A percentile compares a stretch with the other conserved stretches of the same genome.
phyloP scores from a whole-genome alignment of 2,888 invertebrate genomes.

The Catotricha subobsoleta region DNA sequence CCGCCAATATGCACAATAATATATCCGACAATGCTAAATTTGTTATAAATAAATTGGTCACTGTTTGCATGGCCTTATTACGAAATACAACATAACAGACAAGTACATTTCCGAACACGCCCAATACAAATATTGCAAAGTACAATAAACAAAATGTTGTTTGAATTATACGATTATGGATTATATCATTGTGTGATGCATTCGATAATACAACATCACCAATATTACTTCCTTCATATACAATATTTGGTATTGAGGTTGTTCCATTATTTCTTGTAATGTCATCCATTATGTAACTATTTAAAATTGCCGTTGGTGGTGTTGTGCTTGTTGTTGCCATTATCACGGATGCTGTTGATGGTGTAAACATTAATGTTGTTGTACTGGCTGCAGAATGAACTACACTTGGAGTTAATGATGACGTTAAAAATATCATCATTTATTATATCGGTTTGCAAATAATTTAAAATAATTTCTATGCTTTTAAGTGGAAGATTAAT shows the following conservation, averaged over 20 bases:
- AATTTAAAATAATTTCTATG: too few species aligned
- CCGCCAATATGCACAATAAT: slow-evolving; percentile 63
- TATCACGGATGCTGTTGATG: not conserved
- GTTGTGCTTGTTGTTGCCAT: not conserved
- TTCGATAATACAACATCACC: not conserved
- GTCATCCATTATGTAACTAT: too few species aligned
- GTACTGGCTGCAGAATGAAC: not conserved
- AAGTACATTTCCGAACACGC: slow-evolving; percentile 62
- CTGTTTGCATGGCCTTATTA: slow-evolving; percentile 78
- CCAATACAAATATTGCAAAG: slow-evolving; percentile 58
- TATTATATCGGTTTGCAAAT: too few species aligned
- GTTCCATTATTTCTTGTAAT: too few species aligned
- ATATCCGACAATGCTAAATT: slow-evolving; percentile 79
- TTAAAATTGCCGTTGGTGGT: not conserved
- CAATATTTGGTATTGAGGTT: not conserved
- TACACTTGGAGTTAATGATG: not conserved
- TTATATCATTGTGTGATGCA: slow-evolving; percentile 31
- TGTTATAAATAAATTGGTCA: slow-evolving; percentile 80
- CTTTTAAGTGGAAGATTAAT: too few species aligned
- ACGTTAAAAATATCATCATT: not conserved
- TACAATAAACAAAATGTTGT: slow-evolving; percentile 59
- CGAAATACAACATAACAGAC: slow-evolving; percentile 73
- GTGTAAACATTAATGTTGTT: not conserved
- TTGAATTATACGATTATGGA: slow-evolving; percentile 48
- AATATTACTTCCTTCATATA: not conserved